Evolutionary conservation across 2,113 vertebrate genomes (phyloP).

Genomic region (Apistogramma diplotaenia): DNA sequence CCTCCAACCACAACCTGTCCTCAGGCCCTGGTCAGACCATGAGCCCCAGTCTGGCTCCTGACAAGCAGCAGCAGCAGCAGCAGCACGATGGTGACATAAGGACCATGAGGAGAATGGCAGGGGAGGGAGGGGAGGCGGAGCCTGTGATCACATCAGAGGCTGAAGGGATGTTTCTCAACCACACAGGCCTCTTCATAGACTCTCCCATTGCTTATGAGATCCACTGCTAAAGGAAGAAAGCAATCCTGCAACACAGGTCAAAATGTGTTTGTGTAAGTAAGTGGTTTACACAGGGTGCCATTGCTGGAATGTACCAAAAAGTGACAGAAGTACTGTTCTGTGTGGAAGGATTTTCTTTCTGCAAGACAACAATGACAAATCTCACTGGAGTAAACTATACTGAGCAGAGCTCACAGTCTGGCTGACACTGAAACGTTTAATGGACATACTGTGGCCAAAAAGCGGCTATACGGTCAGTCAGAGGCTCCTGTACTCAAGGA

Average conservation of each 20-base stretch:
- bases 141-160: conserved; percentile 71
- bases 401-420: not conserved
- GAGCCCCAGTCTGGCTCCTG: conserved; percentile 48
- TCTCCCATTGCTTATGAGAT: conserved; percentile 87
- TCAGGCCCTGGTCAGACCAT: conserved; percentile 28
- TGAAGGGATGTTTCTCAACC: conserved; percentile 79
- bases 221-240: conserved; percentile 79
- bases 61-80: conserved; percentile 50
- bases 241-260: not conserved
- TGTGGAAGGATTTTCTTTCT: not conserved
- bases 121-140: conserved; percentile 75
- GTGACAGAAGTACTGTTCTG: not conserved
- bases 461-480: not conserved
- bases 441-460: not conserved
- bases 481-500: not conserved
- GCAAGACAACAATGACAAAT: not conserved
- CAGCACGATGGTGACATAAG: conserved; percentile 59
- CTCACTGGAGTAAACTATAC: not conserved
- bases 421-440: not conserved
- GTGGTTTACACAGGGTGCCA: not conserved
- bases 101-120: conserved; percentile 66
- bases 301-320: not conserved
- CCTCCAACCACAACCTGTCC: conserved; percentile 55
- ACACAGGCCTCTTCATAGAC: conserved; percentile 78
- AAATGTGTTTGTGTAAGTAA: not conserved